Evolutionary conservation across 2,797 vertebrate genomes (phyloP), one percentile per base, ranked within the genome.

Genomic region (Hyperoplus lanceolatus): DNA sequence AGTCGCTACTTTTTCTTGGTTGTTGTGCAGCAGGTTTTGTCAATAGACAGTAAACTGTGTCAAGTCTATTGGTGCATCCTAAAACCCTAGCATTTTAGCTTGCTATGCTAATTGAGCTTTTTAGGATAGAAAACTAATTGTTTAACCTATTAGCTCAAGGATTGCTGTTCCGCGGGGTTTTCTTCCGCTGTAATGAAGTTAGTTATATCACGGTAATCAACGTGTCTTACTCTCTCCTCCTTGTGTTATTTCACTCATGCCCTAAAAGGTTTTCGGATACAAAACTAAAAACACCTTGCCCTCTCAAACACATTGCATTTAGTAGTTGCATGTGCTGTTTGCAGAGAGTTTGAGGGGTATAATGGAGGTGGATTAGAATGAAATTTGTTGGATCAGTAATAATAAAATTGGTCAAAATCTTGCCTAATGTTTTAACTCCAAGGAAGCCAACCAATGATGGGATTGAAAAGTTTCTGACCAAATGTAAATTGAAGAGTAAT

Each of bases 61-160:
- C 48, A 12, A 9, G 41, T 43, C 46, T 39, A 42, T 43, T 43
- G 15, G 53, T 8, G 43, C 51, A 75, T 75, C 11, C 55, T 1
- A 10, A 15, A 45, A 10, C 46, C 3, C 2, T 64, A 83, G 66
- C 77, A 60, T 58, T 39, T 62, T 81, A 82, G 77, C 80, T 16
- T 10, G 48, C 18, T 57, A 67, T 77, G 87, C 84, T 89, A 83
- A 41, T 18, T 16, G 36, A 58, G 56, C 42, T 10, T 1, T 38
- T 12, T 2, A 11, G 10, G 8, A 60, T 4, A 45, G n/a, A 70
- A 15, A 58, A 8, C 3, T 38, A 16, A 48, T 49, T 45, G 1
- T 71, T 42, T 11, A 0, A 3, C 29, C 29, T 3, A 63, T 10
- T 29, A 7, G 10, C 53, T 59, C 11, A 7, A 4, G 43, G 1